Evolutionary conservation across 2,797 vertebrate genomes (phyloP), one percentile per base, ranked within the genome.

Genomic region (Selene dorsalis): DNA sequence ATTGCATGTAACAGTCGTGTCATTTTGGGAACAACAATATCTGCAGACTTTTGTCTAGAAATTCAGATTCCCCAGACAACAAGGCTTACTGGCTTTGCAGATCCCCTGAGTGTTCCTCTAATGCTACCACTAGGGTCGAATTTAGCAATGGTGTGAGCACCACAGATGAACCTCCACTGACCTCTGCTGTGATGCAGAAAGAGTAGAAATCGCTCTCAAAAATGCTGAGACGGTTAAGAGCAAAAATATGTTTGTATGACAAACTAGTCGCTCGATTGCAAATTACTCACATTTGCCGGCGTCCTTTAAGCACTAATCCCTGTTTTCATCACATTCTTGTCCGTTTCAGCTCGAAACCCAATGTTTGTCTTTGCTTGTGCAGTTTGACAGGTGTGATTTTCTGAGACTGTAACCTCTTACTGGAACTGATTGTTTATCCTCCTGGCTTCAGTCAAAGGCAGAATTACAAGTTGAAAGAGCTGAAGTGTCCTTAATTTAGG

Each of bases 81-180:
- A 38, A 63, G 11, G n/a, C 18, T 12, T 16, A 17, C 13, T 26
- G 38, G 35, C 35, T 41, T 71, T 71, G 22, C 17, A 30, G 41
- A 50, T 18, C 52, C 58, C 22, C 30, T n/a, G n/a, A 80, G 38
- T 22, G 58, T 64, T 52, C 52, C 53, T 28, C 28, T 24, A 20
- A 9, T 20, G 17, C 3, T 18, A 18, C 6, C 17, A 16, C 69
- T 35, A 63, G 50, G 30, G 52, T 50, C 13, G 41, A 39, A 38
- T 22, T 11, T 48, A 35, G 47, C 22, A 4, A 48, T 26, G 47
- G 32, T 62, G 26, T 32, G 14, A 48, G 17, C 32, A 4, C 0
- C 43, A 30, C 14, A 24, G 16, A 18, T 7, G 61, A 48, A 47
- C 20, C 26, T 20, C 4, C 35, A 41, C 8, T 17, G 18, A 22